Percentiles rank a stretch among this genome's conserved stretches.
These are phyloP conservation scores for Sebastiscus tertius DNA, from an alignment of 2,797 vertebrate genomes.

Conservation along the genomic window DNA sequence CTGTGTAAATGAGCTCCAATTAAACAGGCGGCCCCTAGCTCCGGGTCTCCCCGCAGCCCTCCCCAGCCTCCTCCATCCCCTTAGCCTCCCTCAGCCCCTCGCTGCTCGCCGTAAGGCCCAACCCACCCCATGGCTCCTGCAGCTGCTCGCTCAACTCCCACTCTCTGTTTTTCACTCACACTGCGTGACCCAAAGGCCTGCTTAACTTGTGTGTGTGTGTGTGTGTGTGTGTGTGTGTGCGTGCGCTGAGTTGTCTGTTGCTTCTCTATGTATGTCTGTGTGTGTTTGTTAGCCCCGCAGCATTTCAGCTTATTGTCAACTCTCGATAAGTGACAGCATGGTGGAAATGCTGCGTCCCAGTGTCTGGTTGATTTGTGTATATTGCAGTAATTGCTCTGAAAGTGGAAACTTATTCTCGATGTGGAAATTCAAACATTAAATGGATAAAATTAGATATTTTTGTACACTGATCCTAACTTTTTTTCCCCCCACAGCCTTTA, in stretches of 20 bases:
- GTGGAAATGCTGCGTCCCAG: constrained; percentile 65
- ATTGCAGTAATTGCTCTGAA: constrained; percentile 73
- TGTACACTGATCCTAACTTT: not conserved
- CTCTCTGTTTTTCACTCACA: constrained; percentile 78
- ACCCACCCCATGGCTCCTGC: constrained; percentile 80
- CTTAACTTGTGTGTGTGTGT: constrained; percentile 69
- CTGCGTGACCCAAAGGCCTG: constrained; percentile 81
- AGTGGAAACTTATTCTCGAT: constrained; percentile 48
- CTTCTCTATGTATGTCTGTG: constrained; percentile 34
- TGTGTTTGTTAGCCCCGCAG: constrained; percentile 72
- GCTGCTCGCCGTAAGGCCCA: constrained; percentile 79
- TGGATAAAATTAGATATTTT: not conserved
- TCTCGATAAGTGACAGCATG: constrained; percentile 75
- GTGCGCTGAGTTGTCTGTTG: constrained; percentile 47
- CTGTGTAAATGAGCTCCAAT: constrained; percentile 87
- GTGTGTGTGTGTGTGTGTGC: constrained; percentile 62
- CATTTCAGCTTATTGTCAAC: constrained; percentile 76
- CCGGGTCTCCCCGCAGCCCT: constrained; percentile 71
- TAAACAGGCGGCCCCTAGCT: constrained; percentile 82
- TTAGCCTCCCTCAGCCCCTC: constrained; percentile 69
- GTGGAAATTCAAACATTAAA: constrained; percentile 27
- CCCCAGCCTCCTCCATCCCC: constrained; percentile 69
- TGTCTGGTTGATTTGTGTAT: constrained; percentile 73
- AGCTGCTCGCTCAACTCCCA: constrained; percentile 78
- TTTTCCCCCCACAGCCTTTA: not conserved